These are phyloP conservation scores for Drosophila pegasa DNA, from an alignment of 2,888 invertebrate genomes.

Conservation along the genomic window DNA sequence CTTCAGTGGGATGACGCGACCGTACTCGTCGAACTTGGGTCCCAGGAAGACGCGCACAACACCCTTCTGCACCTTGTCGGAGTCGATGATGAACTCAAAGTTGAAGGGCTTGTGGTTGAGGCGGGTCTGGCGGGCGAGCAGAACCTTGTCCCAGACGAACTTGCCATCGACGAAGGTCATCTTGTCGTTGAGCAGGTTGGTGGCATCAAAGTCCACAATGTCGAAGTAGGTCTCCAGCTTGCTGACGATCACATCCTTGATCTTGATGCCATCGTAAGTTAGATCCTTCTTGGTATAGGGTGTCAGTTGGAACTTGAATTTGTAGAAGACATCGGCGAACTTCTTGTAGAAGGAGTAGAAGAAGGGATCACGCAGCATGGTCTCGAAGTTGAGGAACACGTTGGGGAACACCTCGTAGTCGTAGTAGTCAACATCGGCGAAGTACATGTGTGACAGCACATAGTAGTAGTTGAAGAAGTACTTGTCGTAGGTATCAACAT, in stretches of 20 bases:
- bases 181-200: conserved; percentile 86
- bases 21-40: conserved; percentile 88
- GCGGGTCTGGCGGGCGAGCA: conserved; percentile 87
- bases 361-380: conserved; percentile 90
- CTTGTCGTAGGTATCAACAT: conserved; percentile 81
- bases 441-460: conserved; percentile 75
- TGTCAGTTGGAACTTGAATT: conserved; percentile 87
- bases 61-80: conserved; percentile 87
- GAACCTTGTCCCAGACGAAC: conserved; percentile 80
- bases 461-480: conserved; percentile 80
- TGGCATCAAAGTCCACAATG: conserved; percentile 88
- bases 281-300: conserved; percentile 88
- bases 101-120: conserved; percentile 89
- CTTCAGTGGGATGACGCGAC: conserved; percentile 87
- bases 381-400: conserved; percentile 87
- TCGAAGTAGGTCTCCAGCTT: conserved; percentile 91
- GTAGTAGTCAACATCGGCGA: conserved; percentile 69
- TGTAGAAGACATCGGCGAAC: conserved; percentile 86
- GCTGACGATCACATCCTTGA: conserved; percentile 88
- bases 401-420: conserved; percentile 84
- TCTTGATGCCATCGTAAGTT: conserved; percentile 87
- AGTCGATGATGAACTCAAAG: conserved; percentile 86
- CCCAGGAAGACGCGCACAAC: conserved; percentile 89
- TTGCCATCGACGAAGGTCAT: conserved; percentile 85
- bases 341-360: conserved; percentile 90